Percentiles rank a stretch among this genome's conserved stretches.
Conservation (phyloP, 2,113 vertebrate genomes). For the Sylvia atricapilla region DNA sequence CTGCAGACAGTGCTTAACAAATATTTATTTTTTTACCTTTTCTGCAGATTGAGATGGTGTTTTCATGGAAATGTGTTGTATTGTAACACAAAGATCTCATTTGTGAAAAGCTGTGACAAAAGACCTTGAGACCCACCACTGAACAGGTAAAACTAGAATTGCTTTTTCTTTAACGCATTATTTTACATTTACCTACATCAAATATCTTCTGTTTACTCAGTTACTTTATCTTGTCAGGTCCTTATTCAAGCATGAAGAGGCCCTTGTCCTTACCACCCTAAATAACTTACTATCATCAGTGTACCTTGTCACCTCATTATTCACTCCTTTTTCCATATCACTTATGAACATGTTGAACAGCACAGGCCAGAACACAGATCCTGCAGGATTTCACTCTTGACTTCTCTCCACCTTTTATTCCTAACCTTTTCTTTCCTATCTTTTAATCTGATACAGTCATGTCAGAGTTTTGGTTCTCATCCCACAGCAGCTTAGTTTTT, state of each 20-base stretch:
- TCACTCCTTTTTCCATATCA: constrained; percentile 44
- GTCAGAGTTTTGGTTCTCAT: constrained; percentile 24
- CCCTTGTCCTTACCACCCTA: constrained; percentile 21
- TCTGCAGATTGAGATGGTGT: not conserved
- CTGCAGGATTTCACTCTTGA: constrained; percentile 33
- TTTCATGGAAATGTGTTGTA: not conserved
- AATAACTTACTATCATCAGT: constrained; percentile 55
- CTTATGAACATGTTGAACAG: constrained; percentile 4
- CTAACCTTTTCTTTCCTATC: not conserved
- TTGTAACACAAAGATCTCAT: not conserved
- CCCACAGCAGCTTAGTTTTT: not conserved
- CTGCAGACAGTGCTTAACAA: not conserved
- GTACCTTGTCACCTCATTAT: constrained; percentile 47
- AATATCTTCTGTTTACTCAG: not conserved
- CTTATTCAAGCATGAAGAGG: not conserved
- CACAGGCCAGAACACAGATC: not conserved
- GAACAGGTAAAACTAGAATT: not conserved
- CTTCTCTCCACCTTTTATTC: constrained; percentile 23
- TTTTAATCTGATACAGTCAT: not conserved
- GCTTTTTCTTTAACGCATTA: not conserved
- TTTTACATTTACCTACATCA: not conserved
- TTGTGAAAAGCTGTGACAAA: not conserved
- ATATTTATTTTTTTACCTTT: not conserved
- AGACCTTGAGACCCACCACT: not conserved
- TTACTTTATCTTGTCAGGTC: constrained; percentile 6